Conservation (phyloP, 2,113 vertebrate genomes). For the Hylia prasina region DNA sequence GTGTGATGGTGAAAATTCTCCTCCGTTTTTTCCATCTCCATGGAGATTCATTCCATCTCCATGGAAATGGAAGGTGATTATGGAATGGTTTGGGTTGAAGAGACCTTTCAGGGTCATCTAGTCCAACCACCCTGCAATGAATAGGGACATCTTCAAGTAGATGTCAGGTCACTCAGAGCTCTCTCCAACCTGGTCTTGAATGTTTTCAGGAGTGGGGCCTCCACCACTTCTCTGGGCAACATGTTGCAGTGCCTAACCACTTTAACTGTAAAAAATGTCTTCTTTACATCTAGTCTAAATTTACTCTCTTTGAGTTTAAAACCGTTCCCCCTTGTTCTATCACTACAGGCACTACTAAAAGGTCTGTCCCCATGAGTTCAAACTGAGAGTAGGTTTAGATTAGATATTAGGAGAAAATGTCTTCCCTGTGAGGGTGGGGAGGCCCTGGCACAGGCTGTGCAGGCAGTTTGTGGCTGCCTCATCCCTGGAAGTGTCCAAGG, state of each 20-base stretch:
- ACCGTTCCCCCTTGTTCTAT: not conserved
- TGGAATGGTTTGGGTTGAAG: not conserved
- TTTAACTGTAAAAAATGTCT: not conserved
- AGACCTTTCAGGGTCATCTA: not conserved
- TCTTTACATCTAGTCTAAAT: not conserved
- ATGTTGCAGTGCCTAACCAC: not conserved
- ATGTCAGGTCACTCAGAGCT: not conserved
- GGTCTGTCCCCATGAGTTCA: not conserved
- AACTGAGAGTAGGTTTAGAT: not conserved
- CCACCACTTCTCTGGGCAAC: not conserved
- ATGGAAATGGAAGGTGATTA: not conserved
- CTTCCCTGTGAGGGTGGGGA: not conserved
- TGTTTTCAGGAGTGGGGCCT: not conserved
- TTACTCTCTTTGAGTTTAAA: not conserved
- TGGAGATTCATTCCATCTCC: not conserved
- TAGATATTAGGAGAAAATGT: not conserved
- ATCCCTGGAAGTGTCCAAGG: not conserved
- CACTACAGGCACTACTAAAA: not conserved
- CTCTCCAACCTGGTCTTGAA: rapidly evolving
- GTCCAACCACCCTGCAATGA: not conserved
- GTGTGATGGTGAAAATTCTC: not conserved
- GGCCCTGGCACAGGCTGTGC: not conserved
- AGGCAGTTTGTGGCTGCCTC: not conserved
- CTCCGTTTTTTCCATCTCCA: not conserved
- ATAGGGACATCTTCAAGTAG: not conserved